phyloP scores from a whole-genome alignment of 2,888 invertebrate species.

The Aleiodes leptofemur region DNA sequence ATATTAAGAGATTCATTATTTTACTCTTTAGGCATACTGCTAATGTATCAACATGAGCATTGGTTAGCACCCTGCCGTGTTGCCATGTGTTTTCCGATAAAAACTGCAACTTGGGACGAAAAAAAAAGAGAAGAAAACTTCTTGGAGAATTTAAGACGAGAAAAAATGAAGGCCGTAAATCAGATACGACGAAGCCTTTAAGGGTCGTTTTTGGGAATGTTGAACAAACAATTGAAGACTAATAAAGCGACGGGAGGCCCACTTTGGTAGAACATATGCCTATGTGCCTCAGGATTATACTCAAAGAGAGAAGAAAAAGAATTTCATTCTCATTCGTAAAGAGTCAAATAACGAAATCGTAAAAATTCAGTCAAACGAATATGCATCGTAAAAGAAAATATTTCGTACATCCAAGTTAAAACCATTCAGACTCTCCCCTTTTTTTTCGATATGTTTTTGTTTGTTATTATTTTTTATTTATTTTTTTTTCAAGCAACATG shows the following conservation, averaged over 20 bases:
- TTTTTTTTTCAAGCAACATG: not conserved
- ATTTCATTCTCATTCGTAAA: constrained; percentile 16
- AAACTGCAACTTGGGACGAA: constrained; percentile 11
- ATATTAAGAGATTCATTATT: no score
- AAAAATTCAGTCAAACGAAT: constrained; percentile 42
- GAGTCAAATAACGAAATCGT: constrained; percentile 44
- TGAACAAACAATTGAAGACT: constrained; percentile 75
- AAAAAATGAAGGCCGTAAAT: constrained; percentile 67
- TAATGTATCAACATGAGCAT: not conserved
- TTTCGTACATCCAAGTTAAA: constrained; percentile 43
- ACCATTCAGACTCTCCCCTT: constrained; percentile 10
- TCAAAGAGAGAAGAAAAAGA: constrained; percentile 25
- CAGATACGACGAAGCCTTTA: constrained; percentile 69
- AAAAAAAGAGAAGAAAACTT: not conserved
- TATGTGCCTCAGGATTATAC: constrained; percentile 40
- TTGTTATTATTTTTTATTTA: not conserved
- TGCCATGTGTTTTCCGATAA: constrained; percentile 29
- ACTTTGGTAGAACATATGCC: constrained; percentile 65
- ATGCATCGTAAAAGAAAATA: constrained; percentile 45
- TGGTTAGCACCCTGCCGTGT: constrained; percentile 11
- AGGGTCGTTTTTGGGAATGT: constrained; percentile 73
- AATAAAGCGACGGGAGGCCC: constrained; percentile 71
- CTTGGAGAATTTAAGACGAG: constrained; percentile 38
- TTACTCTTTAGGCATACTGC: no score
- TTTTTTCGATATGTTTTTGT: no score